Base-by-base conservation (phyloP, 2,113 vertebrate genomes). In the Rhea pennata region DNA sequence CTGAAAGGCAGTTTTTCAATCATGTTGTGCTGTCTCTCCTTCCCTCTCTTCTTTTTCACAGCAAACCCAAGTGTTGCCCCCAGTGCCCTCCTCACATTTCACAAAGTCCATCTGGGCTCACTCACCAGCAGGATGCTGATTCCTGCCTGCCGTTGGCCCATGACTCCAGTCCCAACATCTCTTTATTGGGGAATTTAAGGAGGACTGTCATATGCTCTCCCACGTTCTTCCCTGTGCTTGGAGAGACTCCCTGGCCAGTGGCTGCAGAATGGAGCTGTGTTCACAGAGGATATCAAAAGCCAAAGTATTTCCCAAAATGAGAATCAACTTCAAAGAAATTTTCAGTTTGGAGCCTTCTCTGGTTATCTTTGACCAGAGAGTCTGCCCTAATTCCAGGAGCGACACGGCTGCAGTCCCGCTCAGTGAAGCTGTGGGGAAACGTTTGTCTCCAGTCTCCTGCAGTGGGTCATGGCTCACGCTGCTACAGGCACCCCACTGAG, bases 331-430 rank as follows among this genome's bases (percentile, higher is more conserved):
- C 50, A 7, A 3, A 64, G 6, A 40, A 40, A 5, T 33, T 33
- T 46, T 40, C 8, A 42, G 29, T 7, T 15, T 7, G 9, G 54
- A 87, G 23, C 27, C 39, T 40, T n/a, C 56, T 40, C 76, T 42
- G 50, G n/a, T 29, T 40, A 23, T 22, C 10, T 46, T 39, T 0
- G 4, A 31, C 65, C 65, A 33, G 26, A 10, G 33, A 9, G 26
- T n/a, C 36, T 56, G 48, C 21, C 24, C 15, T 15, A 17, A 10
- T 22, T 26, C 11, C 61, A 33, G 46, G 29, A 24, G 31, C 2
- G 31, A 20, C 0, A 1, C 24, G 12, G 36, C 58, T 44, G 84
- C 24, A 10, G 15, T 3, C 40, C 0, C 1, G 16, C 24, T 22
- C 31, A 12, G 14, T 14, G 84, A 17, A 10, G 17, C 46, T 46